Percentiles rank a stretch among this genome's conserved stretches.
Evolutionary conservation across 2,113 vertebrate genomes (phyloP).

Genomic region (Clinocottus analis): DNA sequence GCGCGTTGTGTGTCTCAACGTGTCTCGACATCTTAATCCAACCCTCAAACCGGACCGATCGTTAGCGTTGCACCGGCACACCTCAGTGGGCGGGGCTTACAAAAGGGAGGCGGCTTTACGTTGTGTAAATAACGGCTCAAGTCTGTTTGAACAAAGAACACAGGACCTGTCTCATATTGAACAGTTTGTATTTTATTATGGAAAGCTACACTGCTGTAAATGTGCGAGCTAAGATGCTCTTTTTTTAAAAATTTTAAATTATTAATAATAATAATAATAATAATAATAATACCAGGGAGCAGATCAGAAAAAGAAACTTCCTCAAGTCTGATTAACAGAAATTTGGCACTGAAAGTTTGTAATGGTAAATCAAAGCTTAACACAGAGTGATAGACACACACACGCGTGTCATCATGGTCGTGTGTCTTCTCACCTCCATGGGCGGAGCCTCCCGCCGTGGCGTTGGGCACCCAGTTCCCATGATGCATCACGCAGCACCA

Average conservation of each 20-base stretch:
- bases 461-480: conserved; percentile 75
- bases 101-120: not conserved
- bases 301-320: not conserved
- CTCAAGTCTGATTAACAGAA: not conserved
- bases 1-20: not conserved
- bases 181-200: not conserved
- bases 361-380: too few relatives aligned
- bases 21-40: not conserved
- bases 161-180: not conserved
- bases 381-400: not conserved
- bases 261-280: too few relatives aligned
- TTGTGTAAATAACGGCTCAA: not conserved
- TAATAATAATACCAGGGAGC: too few relatives aligned
- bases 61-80: not conserved
- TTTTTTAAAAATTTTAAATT: too few relatives aligned
- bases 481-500: conserved; percentile 77
- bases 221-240: not conserved
- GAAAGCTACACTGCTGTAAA: not conserved
- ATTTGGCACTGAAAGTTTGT: not conserved
- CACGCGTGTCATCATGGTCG: not conserved
- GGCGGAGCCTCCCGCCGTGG: conserved; percentile 74
- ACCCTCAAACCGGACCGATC: not conserved
- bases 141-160: conserved; percentile 1
- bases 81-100: not conserved
- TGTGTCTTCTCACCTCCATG: conserved; percentile 36